Evolutionary conservation across 1,140 invertebrate species (phyloP).

Genomic region (Solenopsis invicta): DNA sequence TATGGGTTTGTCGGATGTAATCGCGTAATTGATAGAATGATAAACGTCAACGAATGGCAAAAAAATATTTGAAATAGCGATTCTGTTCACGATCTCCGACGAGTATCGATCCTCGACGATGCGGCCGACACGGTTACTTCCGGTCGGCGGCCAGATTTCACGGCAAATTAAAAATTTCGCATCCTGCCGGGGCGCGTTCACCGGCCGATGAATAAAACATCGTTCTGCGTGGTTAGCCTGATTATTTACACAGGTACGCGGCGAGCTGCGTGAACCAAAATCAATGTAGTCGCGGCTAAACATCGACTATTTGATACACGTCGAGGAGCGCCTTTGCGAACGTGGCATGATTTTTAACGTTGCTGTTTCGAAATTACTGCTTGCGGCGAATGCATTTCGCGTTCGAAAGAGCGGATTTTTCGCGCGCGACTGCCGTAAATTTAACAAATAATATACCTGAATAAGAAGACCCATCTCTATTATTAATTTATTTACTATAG

Average conservation of each 20-base stretch:
- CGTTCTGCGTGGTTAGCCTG: slow-evolving; percentile 70
- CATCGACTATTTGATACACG: slow-evolving; percentile 55
- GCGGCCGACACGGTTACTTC: slow-evolving; percentile 66
- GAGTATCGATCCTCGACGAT: slow-evolving; percentile 51
- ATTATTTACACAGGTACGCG: slow-evolving; percentile 75
- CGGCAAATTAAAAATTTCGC: slow-evolving; percentile 78
- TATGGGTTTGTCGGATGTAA: slow-evolving; percentile 9
- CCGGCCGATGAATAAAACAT: slow-evolving; percentile 75
- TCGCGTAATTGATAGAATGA: slow-evolving; percentile 22
- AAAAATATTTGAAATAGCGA: slow-evolving; percentile 26
- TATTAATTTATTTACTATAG: too few relatives aligned
- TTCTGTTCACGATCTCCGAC: background rate
- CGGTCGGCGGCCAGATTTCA: slow-evolving; percentile 75
- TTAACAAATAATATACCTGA: background rate
- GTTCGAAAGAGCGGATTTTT: background rate
- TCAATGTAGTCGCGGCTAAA: slow-evolving; percentile 71
- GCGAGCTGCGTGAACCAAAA: slow-evolving; percentile 67
- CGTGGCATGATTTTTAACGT: slow-evolving; percentile 46
- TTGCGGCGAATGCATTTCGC: background rate
- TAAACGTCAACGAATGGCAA: background rate
- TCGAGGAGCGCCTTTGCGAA: slow-evolving; percentile 28
- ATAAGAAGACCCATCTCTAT: too few relatives aligned
- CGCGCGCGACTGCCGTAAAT: background rate
- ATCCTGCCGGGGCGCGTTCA: slow-evolving; percentile 53
- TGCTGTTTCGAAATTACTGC: slow-evolving; percentile 10